Evolutionary conservation across 2,888 invertebrate species (phyloP), one percentile per base, ranked within the genome.

Genomic region (Eugnorisma glareosa): DNA sequence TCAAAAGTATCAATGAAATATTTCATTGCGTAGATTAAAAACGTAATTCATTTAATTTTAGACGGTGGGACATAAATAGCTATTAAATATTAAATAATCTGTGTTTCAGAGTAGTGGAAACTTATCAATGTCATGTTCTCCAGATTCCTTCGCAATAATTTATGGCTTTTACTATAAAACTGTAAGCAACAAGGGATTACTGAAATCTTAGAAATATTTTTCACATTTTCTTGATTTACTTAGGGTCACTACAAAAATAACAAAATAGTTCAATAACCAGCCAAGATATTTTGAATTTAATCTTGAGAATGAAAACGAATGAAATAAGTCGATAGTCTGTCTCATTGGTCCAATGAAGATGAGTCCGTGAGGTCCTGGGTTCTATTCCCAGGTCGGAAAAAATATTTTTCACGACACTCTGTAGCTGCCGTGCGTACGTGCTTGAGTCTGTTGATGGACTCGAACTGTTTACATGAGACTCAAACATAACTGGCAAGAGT

Each of bases 51-150:
- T 70, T 74, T 71, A 79, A 68, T 64, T 74, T 61, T 71, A 68
- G 54, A 61, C n/a, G 11, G 18, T 1, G 6, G 57, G n/a, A 74
- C 64, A 40, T 61, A 79, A 79, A 79, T 71, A 79, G 11, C 68
- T 57, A 43, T 66, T 48, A 48, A 59, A 77, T 69, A 73, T 54
- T 43, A 81, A 67, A 74, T 79, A 71, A 79, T 72, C 10, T 72
- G 35, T 57, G 35, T 57, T 72, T 45, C 61, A 61, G 54, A 15
- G 45, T 35, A 35, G 40, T 54, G 35, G 54, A 67, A 10, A 69
- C 61, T 75, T 69, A 72, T 83, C 79, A 75, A 75, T 68, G 68
- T 83, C 83, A 69, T 68, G 61, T 48, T 75, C 59, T 68, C 28
- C n/a, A 72, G 59, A 72, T 64, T 61, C 35, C 54, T 69, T 18